Base-by-base conservation (phyloP, 2,113 vertebrate genomes). In the Callithrix jacchus region DNA sequence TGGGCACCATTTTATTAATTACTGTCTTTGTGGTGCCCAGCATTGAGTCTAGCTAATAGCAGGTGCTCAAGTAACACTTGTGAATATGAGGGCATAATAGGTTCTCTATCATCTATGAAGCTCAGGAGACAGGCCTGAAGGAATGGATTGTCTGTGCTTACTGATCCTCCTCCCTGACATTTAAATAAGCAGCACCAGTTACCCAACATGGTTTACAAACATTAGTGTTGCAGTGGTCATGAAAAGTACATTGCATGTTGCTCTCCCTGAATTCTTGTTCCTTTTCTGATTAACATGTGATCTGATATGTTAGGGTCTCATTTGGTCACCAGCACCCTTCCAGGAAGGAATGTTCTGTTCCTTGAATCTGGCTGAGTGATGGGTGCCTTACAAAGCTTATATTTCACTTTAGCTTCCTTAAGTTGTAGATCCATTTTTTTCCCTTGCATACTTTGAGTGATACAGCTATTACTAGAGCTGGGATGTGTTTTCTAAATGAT, bases 271-370 rank as follows among this genome's bases (percentile, higher is more conserved):
- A 16, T 90, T 77, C 20, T 94, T 68, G 86, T 68, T 96, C 89
- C 83, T 96, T 97, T 97, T 94, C 93, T 97, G 96, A 97, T 96
- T 96, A 97, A 96, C 95, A 96, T 2, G 95, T 94, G 84, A 92
- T 97, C 95, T 97, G 96, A 98, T 95, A 94, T 95, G 97, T 98
- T 97, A 97, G 84, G 79, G 91, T 93, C 95, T 96, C 87, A 96
- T 97, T 98, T 93, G 96, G 95, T 96, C 95, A 96, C 45, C 56
- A 97, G 95, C 49, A 97, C 61, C 32, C 87, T 98, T 98, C 97
- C 96, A 97, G 97, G 77, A 97, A 97, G 89, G 93, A 95, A 96
- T 88, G 76, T 87, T 71, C 82, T 91, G 95, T 92, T 45, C 95
- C 97, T 76, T 95, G 64, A 35, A 35, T 45, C 52, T 88, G 61